These are phyloP conservation scores for Margaritifera margaritifera DNA, from an alignment of 2,888 invertebrate genomes.

Conservation along the genomic window DNA sequence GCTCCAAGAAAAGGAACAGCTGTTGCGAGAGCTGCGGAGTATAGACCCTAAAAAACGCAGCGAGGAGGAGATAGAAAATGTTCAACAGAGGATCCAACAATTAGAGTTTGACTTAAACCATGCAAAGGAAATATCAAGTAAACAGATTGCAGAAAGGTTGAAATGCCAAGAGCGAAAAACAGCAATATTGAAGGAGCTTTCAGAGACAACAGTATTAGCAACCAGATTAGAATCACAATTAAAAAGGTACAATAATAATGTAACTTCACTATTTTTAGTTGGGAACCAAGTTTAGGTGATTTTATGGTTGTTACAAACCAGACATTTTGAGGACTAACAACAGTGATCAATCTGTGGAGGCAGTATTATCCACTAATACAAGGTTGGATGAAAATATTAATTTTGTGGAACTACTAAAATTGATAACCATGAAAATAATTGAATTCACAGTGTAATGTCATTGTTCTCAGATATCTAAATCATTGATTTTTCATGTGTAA, in stretches of 20 bases:
- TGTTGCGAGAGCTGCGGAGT: slow-evolving; percentile 89
- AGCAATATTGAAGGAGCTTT: slow-evolving; percentile 86
- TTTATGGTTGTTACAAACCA: not conserved
- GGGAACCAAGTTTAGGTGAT: not conserved
- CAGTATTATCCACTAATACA: too few relatives aligned
- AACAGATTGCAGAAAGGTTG: slow-evolving; percentile 92
- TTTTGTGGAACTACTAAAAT: too few relatives aligned
- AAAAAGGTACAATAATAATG: slow-evolving; percentile 56
- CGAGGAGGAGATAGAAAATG: slow-evolving; percentile 88
- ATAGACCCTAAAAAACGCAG: slow-evolving; percentile 79
- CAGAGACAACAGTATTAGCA: slow-evolving; percentile 90
- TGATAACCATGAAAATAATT: too few relatives aligned
- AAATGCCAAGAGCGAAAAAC: slow-evolving; percentile 94
- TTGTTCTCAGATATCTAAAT: not conserved
- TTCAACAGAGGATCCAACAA: slow-evolving; percentile 88
- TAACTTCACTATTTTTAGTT: not conserved
- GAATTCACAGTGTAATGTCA: not conserved
- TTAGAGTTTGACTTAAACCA: slow-evolving; percentile 92
- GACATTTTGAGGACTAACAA: too few relatives aligned
- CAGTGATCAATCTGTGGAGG: too few relatives aligned
- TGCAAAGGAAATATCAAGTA: slow-evolving; percentile 92
- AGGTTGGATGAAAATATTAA: too few relatives aligned
- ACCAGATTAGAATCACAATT: slow-evolving; percentile 90
- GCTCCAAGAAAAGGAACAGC: slow-evolving; percentile 96
- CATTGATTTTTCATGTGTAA: too few relatives aligned